Evolutionary conservation across 30 jellyfish, hydroid and myxozoan species (phyloP).

Genomic region (Aurelia sp.): DNA sequence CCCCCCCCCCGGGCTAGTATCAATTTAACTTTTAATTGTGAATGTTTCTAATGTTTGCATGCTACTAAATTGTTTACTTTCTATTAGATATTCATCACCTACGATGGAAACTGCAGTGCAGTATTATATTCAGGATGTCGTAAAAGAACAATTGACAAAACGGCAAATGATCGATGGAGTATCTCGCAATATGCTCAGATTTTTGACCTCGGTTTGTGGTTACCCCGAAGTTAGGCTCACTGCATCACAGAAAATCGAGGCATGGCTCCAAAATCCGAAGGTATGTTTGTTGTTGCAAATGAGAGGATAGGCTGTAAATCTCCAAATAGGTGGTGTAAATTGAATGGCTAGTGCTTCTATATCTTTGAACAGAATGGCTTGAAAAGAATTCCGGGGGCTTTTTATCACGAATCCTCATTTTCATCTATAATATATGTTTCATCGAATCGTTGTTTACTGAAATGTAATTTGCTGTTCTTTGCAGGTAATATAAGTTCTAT

Average conservation of each 20-base stretch:
- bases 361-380: too few relatives aligned
- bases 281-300: slow-evolving; percentile 12
- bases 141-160: slow-evolving; percentile 88
- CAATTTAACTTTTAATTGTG: too few relatives aligned
- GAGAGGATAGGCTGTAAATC: too few relatives aligned
- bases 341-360: too few relatives aligned
- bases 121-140: slow-evolving; percentile 88
- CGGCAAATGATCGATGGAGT: slow-evolving; percentile 98
- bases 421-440: too few relatives aligned
- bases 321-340: too few relatives aligned
- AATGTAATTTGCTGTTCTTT: too few relatives aligned
- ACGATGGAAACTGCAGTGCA: slow-evolving; percentile 85
- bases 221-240: slow-evolving; percentile 88
- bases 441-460: too few relatives aligned
- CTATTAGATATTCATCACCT: slow-evolving; percentile 77
- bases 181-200: slow-evolving; percentile 90
- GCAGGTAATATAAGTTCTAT: too few relatives aligned
- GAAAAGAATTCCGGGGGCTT: too few relatives aligned
- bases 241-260: slow-evolving; percentile 94
- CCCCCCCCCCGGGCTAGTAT: too few relatives aligned
- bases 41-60: background rate
- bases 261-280: slow-evolving; percentile 99
- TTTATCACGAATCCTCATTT: too few relatives aligned
- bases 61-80: background rate
- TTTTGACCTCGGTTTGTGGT: slow-evolving; percentile 92